Base-by-base conservation (phyloP, 2,888 invertebrate species). In the Aplocera efformata region DNA sequence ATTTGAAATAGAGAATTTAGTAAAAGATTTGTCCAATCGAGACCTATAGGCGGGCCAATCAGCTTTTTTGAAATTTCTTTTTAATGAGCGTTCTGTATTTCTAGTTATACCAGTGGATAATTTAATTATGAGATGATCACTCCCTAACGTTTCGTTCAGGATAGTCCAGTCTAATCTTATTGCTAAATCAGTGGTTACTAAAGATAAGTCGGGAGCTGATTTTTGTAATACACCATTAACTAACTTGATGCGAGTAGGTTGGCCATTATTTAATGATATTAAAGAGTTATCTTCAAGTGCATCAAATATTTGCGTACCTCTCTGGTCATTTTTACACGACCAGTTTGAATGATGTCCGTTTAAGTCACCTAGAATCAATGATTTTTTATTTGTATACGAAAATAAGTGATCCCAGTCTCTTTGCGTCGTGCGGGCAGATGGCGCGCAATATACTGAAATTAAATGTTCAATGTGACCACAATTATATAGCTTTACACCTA, bases 281-380 rank as follows among this genome's bases (percentile, higher is more conserved):
- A 9, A 25, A 6, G 25, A 1, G 10, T 8, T 25, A 8, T 25
- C 25, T 9, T 9, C 10, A 6, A 25, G 10, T 10, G 25, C 25
- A 25, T 25, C 4, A 25, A 9, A 2, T 8, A 25, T 7, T 8
- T 25, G 25, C 6, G 4, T 6, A 2, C 56, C 58, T 27, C 53
- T 36, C 4, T 7, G 2, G 23, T 59, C 45, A 1, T 31, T 48
- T 38, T 43, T 53, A 9, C 24, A 23, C 0, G 54, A 54, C 54
- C 58, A 56, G 10, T 28, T 48, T 1, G 42, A 9, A 29, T 58
- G 56, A 21, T 53, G 56, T 0, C 25, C 48, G 8, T 56, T 56
- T n/a, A n/a, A n/a, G n/a, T n/a, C n/a, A n/a, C n/a, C n/a, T n/a
- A n/a, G n/a, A n/a, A n/a, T n/a, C n/a, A 11, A 53, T 4, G 32